Evolutionary conservation across 2,888 invertebrate species (phyloP).

Genomic region (Allacma fusca): DNA sequence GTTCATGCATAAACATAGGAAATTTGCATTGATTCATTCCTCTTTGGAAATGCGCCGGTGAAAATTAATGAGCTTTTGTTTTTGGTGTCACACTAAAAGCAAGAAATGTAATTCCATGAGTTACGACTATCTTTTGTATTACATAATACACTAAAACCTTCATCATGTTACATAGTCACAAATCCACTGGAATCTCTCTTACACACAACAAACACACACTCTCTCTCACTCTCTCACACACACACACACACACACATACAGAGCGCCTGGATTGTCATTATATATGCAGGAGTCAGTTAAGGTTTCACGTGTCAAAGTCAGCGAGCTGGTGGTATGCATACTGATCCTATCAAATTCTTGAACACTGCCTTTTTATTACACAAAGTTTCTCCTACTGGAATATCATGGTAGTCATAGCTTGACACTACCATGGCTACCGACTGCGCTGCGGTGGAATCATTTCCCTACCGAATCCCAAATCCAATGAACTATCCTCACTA

Average conservation of each 20-base stretch:
- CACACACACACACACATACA: too few relatives aligned
- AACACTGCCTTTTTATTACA: not conserved
- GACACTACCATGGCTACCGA: not conserved
- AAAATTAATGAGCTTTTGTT: constrained; percentile 38
- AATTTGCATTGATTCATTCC: constrained; percentile 33
- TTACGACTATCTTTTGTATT: not conserved
- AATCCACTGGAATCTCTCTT: too few relatives aligned
- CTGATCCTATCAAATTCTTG: not conserved
- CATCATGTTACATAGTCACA: not conserved
- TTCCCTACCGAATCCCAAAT: constrained; percentile 1
- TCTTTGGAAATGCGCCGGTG: constrained; percentile 24
- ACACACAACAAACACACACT: too few relatives aligned
- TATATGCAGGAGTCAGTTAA: constrained; percentile 9
- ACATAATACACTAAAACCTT: not conserved
- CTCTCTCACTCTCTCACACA: too few relatives aligned
- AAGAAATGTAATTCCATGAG: constrained; percentile 17
- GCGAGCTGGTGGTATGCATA: not conserved
- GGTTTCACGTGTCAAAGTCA: constrained; percentile 8
- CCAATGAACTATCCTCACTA: not conserved
- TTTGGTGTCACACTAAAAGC: constrained; percentile 10
- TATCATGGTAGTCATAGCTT: too few relatives aligned
- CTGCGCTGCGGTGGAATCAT: not conserved
- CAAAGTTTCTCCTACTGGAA: too few relatives aligned
- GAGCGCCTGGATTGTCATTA: not conserved
- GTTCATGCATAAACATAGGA: constrained; percentile 42